Evolutionary conservation across 2,888 invertebrate genomes (phyloP).

Genomic region (Furcula furcula): DNA sequence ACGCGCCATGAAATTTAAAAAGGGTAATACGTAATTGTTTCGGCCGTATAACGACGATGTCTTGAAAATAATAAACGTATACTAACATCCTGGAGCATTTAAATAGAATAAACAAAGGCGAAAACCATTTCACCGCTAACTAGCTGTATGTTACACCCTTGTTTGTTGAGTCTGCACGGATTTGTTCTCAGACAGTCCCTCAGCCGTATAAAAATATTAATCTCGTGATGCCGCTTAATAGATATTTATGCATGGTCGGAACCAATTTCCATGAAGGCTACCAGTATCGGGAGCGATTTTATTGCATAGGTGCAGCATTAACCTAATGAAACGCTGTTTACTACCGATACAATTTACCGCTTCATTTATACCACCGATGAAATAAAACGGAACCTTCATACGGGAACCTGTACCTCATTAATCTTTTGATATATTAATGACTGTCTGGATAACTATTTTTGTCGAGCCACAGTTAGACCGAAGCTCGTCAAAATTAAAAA

Average conservation of each 20-base stretch:
- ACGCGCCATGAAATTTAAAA: constrained; percentile 67
- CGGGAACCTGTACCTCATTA: neutral
- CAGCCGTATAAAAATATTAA: constrained; percentile 74
- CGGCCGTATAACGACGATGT: constrained; percentile 5
- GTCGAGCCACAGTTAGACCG: constrained; percentile 12
- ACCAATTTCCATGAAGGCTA: constrained; percentile 65
- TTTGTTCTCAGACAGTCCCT: constrained; percentile 56
- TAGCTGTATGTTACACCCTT: constrained; percentile 57
- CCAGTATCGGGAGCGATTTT: constrained; percentile 33
- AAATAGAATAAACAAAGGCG: constrained; percentile 44
- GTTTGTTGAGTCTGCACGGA: constrained; percentile 61
- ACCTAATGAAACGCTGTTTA: constrained; percentile 68
- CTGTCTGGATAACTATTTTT: neutral
- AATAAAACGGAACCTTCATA: neutral
- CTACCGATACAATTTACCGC: constrained; percentile 54
- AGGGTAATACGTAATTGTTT: constrained; percentile 32
- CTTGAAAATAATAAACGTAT: no score
- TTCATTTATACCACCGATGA: constrained; percentile 29
- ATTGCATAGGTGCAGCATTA: constrained; percentile 56
- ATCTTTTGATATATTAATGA: neutral
- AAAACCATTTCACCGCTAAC: constrained; percentile 53
- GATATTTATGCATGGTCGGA: constrained; percentile 77
- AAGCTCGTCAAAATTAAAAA: constrained; percentile 38
- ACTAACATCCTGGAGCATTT: constrained; percentile 26
- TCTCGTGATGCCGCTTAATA: constrained; percentile 67